A percentile compares a stretch with the other conserved stretches of the same genome.
Evolutionary conservation across 2,797 vertebrate genomes (phyloP).

Genomic region (Selene dorsalis): DNA sequence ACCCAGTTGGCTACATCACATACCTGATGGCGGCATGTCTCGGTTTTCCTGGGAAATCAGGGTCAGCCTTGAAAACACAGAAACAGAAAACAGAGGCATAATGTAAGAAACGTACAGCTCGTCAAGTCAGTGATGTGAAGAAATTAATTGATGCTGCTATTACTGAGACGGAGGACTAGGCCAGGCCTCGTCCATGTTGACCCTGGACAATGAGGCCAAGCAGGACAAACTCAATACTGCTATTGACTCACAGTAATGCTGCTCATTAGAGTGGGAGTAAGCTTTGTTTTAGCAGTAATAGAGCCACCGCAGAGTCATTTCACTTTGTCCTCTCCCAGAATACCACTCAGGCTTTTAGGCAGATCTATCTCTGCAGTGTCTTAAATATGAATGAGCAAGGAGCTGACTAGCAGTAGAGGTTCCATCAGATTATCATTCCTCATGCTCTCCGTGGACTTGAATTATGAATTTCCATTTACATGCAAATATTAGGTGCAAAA

Average conservation of each 20-base stretch:
- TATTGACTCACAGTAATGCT: slow-evolving; percentile 31
- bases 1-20: background rate
- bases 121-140: slow-evolving; percentile 32
- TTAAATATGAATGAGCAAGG: slow-evolving; percentile 75
- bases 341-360: slow-evolving; percentile 60
- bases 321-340: slow-evolving; percentile 59
- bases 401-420: slow-evolving; percentile 37
- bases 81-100: background rate
- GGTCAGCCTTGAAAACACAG: background rate
- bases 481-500: slow-evolving; percentile 58
- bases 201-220: slow-evolving; percentile 33
- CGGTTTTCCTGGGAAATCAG: background rate
- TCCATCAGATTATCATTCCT: slow-evolving; percentile 51
- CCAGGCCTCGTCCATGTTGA: slow-evolving; percentile 23
- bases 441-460: slow-evolving; percentile 43
- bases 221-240: slow-evolving; percentile 43
- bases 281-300: slow-evolving; percentile 55
- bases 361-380: slow-evolving; percentile 62
- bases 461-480: slow-evolving; percentile 66
- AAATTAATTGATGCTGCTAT: slow-evolving; percentile 24
- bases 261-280: slow-evolving; percentile 53
- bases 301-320: slow-evolving; percentile 50
- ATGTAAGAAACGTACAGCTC: background rate
- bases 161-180: slow-evolving; percentile 14
- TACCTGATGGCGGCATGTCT: background rate